Percentiles rank a stretch among this genome's conserved stretches.
phyloP scores from a whole-genome alignment of 1,140 invertebrate species.

The Rhopalosiphum padi region DNA sequence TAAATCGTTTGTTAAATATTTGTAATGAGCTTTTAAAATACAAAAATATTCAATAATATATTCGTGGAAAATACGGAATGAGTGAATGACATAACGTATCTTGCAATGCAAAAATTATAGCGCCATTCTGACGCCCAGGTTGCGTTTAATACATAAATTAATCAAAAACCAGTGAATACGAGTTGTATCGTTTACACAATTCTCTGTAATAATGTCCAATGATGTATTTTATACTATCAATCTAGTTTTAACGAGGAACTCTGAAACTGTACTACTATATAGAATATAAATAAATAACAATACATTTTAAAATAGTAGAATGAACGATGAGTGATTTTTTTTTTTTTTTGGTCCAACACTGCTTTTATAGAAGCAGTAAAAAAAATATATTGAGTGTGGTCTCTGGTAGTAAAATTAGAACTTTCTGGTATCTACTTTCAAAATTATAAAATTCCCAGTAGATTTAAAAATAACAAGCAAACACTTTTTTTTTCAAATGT shows the following conservation, averaged over 20 bases:
- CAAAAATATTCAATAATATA: not conserved
- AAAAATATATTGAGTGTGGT: not conserved
- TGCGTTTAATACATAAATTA: conserved; percentile 42
- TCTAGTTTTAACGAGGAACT: not conserved
- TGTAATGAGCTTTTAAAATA: not conserved
- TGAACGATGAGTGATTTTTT: not conserved
- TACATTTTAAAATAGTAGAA: not conserved
- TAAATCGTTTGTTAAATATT: not conserved
- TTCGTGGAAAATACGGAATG: not conserved
- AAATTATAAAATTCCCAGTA: not conserved
- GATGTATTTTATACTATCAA: not conserved
- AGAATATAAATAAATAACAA: conserved; percentile 7
- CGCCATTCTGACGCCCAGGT: conserved; percentile 6
- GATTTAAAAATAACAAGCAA: not conserved
- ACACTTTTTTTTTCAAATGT: not conserved
- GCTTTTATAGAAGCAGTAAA: not conserved
- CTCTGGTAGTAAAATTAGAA: not conserved
- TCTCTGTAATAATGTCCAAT: not conserved
- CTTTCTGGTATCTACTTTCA: not conserved
- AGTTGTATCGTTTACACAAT: not conserved
- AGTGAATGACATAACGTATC: not conserved
- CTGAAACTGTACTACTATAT: not conserved
- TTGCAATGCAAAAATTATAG: not conserved
- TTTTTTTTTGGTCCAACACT: not conserved
- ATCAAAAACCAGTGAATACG: not conserved